phyloP scores from a whole-genome alignment of 2,113 vertebrate species.

The Burhinus oedicnemus region DNA sequence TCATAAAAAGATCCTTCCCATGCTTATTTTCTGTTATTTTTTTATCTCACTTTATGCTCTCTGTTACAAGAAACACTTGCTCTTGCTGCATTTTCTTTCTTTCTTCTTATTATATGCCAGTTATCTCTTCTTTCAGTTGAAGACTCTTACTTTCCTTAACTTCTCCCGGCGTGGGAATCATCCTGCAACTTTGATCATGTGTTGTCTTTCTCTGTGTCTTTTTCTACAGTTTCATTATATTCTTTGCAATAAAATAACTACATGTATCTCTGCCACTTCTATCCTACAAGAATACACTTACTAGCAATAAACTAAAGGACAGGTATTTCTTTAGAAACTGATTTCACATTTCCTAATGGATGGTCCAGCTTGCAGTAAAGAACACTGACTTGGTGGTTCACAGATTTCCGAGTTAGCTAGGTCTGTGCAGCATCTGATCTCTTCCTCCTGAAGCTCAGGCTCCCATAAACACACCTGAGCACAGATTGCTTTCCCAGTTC shows the following conservation, averaged over 20 bases:
- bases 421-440: background rate
- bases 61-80: background rate
- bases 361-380: background rate
- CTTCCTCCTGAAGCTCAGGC: background rate
- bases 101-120: background rate
- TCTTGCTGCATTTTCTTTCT: background rate
- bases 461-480: background rate
- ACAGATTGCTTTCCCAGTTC: background rate
- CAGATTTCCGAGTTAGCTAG: background rate
- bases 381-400: background rate
- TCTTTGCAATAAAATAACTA: background rate
- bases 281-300: background rate
- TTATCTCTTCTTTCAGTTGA: background rate
- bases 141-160: background rate
- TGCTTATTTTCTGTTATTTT: background rate
- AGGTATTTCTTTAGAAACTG: background rate
- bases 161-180: background rate
- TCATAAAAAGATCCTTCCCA: background rate
- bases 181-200: background rate
- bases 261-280: background rate
- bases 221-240: background rate
- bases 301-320: background rate
- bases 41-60: background rate
- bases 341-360: background rate
- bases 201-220: background rate